Evolutionary conservation across 2,888 invertebrate genomes (phyloP), one percentile per base, ranked within the genome.

Genomic region (Brenthis ino): DNA sequence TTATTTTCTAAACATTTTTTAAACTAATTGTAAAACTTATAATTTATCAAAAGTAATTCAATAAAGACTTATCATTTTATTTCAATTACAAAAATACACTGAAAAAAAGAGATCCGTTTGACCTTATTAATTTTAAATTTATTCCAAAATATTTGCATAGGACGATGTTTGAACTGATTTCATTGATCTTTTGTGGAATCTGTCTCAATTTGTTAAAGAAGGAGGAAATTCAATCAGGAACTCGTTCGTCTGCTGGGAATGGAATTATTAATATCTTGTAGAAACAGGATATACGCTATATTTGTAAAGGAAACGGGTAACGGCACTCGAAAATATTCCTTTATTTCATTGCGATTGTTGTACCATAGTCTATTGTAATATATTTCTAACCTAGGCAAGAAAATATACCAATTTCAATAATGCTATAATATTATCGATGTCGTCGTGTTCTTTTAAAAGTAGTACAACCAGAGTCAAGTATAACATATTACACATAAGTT

Each of bases 81-180:
- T 33, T 12, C 8, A 33, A 28, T 28, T 33, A 50, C 28, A 28
- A 5, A 43, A 43, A 43, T 43, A 43, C 37, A 43, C 12, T 50
- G 6, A 60, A 64, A 61, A 69, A 50, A 61, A 16, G 37, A 47
- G 43, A 51, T 47, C 51, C 16, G 16, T 53, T 63, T 16, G 58
- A 63, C 48, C 57, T 60, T 60, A 60, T 60, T 54, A 43, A 58
- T 50, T 54, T 58, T 37, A 65, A 67, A 61, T 67, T 67, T 60
- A 64, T 65, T 47, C 20, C 43, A 43, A 69, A 64, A 69, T 65
- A 67, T 69, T 71, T 69, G 53, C 50, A 64, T 43, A 65, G 69
- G 64, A 63, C 63, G 63, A 66, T 56, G 50, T 67, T 71, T 68
- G 63, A 58, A 50, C 69, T 69, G 53, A 43, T 24, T 43, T 37